Evolutionary conservation across 2,888 invertebrate genomes (phyloP).

Genomic region (Neoaliturus tenellus): DNA sequence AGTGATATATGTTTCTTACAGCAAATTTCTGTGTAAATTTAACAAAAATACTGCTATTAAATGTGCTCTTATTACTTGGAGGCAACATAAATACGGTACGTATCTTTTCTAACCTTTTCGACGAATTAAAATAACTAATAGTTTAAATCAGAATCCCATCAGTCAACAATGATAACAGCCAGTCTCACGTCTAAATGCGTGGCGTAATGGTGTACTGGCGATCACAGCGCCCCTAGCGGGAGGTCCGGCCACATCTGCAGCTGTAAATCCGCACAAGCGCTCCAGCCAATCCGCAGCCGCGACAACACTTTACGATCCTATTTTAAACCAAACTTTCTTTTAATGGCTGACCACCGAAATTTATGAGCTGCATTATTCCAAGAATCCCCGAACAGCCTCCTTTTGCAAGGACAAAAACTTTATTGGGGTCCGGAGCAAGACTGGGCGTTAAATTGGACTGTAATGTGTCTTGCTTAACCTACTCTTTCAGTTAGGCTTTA

Average conservation of each 20-base stretch:
- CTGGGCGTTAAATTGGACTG: not conserved
- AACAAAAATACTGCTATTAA: no score
- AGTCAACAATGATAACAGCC: no score
- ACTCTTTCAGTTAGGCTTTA: no score
- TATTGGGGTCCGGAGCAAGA: not conserved
- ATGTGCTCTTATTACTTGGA: no score
- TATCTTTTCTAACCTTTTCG: not conserved
- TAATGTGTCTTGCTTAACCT: no score
- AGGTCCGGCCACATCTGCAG: constrained; percentile 18
- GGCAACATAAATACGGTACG: no score
- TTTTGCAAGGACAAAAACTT: constrained; percentile 22
- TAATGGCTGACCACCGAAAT: constrained; percentile 41
- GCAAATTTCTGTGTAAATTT: no score
- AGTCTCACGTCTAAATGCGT: no score
- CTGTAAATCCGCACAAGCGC: constrained; percentile 21
- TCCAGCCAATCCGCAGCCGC: constrained; percentile 7
- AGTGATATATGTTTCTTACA: no score
- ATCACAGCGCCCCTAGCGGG: not conserved
- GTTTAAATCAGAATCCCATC: no score
- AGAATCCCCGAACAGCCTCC: constrained; percentile 22
- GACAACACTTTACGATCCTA: constrained; percentile 13
- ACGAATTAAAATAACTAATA: not conserved
- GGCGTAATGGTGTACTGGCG: no score
- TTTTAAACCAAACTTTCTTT: constrained; percentile 45
- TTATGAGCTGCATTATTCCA: constrained; percentile 45